Base-by-base conservation (phyloP, 1,140 invertebrate genomes). In the Trachymyrmex cornetzi region DNA sequence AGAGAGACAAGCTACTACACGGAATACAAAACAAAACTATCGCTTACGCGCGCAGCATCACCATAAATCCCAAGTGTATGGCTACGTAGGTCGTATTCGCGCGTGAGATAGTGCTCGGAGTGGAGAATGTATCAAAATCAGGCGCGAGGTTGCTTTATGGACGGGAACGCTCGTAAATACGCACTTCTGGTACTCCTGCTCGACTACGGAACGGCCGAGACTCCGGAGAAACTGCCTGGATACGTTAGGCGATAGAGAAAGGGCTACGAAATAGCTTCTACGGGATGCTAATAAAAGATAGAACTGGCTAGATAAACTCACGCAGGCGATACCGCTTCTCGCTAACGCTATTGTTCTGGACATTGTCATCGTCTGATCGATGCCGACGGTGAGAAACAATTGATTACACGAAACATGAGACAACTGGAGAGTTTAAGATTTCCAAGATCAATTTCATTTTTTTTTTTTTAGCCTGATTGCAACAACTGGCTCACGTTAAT, bases 81-180 rank as follows among this genome's bases (percentile, higher is more conserved):
- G 94, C 93, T 95, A 95, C 93, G 93, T 93, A 92, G 94, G 94
- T 95, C 94, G 94, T 95, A 95, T 95, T 95, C 94, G 94, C 94
- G 94, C 93, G 95, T 95, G 95, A 95, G 95, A 95, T 95, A 95
- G 94, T 94, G 93, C 94, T 93, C 89, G 87, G 94, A 93, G 87
- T 86, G 91, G 94, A 94, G 94, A 95, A 95, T 95, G 95, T 95
- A 95, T 95, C 95, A 95, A 95, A 95, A 95, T 95, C 95, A 95
- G 95, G 94, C 94, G 94, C 94, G 94, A 95, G 94, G 94, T 94
- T 95, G 94, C 94, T 95, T 95, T 95, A 95, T 95, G 95, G 95
- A 95, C 94, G 94, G 93, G 93, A 94, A 93, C 94, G 94, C 95
- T 95, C 95, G 95, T 95, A 95, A 95, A 95, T 95, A 95, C 95